These are phyloP conservation scores for Gambusia yucatana DNA, from an alignment of 2,797 vertebrate genomes.

Conservation along the genomic window DNA sequence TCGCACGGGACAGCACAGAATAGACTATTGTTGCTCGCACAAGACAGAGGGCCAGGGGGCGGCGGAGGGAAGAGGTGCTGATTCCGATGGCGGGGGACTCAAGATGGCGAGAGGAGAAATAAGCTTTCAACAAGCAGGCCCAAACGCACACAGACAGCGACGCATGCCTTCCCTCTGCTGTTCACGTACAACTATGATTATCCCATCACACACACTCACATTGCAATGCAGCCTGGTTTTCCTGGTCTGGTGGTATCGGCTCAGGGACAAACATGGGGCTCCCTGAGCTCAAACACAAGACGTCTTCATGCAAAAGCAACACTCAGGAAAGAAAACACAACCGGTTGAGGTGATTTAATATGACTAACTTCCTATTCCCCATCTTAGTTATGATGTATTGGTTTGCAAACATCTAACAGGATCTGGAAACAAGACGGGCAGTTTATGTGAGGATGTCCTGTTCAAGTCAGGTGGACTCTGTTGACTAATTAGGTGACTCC, in stretches of 20 bases:
- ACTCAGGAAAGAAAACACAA: neutral
- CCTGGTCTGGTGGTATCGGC: neutral
- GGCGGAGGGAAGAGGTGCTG: slow-evolving; percentile 35
- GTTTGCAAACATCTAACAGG: neutral
- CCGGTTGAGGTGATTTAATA: neutral
- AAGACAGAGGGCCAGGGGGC: slow-evolving; percentile 67
- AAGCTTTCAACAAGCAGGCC: slow-evolving; percentile 47
- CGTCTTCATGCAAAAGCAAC: neutral
- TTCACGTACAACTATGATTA: slow-evolving; percentile 20
- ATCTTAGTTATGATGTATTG: neutral
- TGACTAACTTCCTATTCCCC: neutral
- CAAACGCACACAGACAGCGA: slow-evolving; percentile 51
- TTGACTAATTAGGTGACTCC: neutral
- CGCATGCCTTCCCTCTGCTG: slow-evolving; percentile 29
- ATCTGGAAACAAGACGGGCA: neutral
- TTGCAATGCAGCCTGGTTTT: neutral
- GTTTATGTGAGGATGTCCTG: neutral
- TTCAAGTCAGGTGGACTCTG: neutral
- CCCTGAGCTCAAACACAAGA: neutral
- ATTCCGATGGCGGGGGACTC: slow-evolving; percentile 15
- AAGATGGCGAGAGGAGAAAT: slow-evolving; percentile 45
- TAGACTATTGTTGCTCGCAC: slow-evolving; percentile 79
- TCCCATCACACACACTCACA: neutral
- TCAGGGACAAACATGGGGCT: neutral
- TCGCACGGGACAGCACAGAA: slow-evolving; percentile 79